Base-by-base conservation (phyloP, 1,140 invertebrate species). In the Dendroctonus valens region DNA sequence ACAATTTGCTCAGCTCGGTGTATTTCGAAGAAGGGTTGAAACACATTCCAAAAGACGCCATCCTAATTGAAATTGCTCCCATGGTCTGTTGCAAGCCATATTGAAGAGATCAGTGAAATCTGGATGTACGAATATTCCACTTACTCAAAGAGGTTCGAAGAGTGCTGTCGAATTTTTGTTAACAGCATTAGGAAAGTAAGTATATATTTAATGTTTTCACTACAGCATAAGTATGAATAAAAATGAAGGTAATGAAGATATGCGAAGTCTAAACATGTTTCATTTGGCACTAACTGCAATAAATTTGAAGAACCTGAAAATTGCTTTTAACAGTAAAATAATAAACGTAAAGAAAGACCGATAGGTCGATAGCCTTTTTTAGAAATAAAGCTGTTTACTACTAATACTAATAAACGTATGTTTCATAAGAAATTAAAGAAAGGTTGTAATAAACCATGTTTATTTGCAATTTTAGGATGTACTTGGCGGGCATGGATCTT, bases 21-120 rank as follows among this genome's bases (percentile, higher is more conserved):
- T 79, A 94, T 0, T 97, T 97, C 74, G 89, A 95, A 73, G 92
- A 96, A 78, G 89, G 89, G 0, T 79, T 91, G 1, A 80, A 83
- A 7, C 80, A 90, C 53, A 86, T 97, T 37, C 93, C 92, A 0
- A 79, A 82, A 48, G 89, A 95, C 77, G 89, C 93, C 0, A 81
- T 96, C 55, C 85, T 88, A 0, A 90, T 91, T 67, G 86, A 87
- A 72, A 89, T 96, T 14, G 92, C 92, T 0, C 93, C 94, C 93
- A 96, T 71, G 88, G 90, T 7, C 82, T 96, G 3, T 73, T 91
- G 0, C 86, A 89, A 65, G 87, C 84, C 5, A 85, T 97, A 64
- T 87, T 88, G 0, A 82, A 84, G 42, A 77, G 83, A 7, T 85
- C 85, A 0, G 76, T 87, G 63, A 81, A 83, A 52, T 78, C 79